Conservation (phyloP, 2,113 vertebrate species). For the Anhinga rufa region DNA sequence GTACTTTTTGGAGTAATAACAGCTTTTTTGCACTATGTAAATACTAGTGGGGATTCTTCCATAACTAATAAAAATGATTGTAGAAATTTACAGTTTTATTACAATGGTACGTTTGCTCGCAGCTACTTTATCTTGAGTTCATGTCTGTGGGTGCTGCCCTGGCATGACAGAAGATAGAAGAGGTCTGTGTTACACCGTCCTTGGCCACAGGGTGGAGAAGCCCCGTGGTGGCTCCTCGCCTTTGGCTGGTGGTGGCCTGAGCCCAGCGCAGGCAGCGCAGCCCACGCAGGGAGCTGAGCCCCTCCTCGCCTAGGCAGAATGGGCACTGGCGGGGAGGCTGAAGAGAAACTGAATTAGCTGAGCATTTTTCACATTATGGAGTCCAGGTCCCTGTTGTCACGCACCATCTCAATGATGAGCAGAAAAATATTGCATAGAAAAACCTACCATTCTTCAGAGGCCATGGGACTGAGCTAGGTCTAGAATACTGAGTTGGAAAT, state of each 20-base stretch:
- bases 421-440: not conserved
- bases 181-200: not conserved
- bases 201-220: not conserved
- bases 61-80: conserved; percentile 89
- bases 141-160: not conserved
- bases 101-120: not conserved
- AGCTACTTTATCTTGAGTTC: too few species aligned
- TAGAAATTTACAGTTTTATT: conserved; percentile 67
- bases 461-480: not conserved
- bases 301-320: accelerated
- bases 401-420: not conserved
- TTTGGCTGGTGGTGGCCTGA: not conserved
- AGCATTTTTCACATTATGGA: not conserved
- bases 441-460: not conserved
- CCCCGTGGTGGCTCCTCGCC: not conserved
- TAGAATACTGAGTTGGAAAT: not conserved
- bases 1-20: conserved; percentile 76
- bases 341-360: not conserved
- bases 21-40: conserved; percentile 96
- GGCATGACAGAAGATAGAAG: accelerated
- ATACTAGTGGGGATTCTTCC: conserved; percentile 84
- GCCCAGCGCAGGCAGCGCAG: not conserved
- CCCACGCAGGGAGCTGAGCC: not conserved
- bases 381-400: not conserved
- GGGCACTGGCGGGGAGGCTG: not conserved